Evolutionary conservation across 2,888 invertebrate species (phyloP), one percentile per base, ranked within the genome.

Genomic region (Dicyrtoma fusca): DNA sequence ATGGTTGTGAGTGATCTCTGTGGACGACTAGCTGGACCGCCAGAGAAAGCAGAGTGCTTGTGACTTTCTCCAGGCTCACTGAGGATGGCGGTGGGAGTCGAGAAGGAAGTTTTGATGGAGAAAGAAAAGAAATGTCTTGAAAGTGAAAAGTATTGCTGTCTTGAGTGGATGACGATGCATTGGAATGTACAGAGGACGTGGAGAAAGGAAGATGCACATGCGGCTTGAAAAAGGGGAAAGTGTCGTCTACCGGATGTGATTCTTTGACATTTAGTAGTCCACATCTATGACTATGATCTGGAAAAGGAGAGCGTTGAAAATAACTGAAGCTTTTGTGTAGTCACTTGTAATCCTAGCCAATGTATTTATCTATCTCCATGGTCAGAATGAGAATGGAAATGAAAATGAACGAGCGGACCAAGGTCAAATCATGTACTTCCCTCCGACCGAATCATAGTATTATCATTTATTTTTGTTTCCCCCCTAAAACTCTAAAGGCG

Each of bases 221-320:
- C 61, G 61, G 61, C 26, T n/a, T 61, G n/a, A 42, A 61, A 34
- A 42, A 13, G 42, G 26, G 13, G 59, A 34, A 61, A 21, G 26
- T 17, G 61, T 61, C 61, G 61, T 17, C 61, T 13, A 26, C 42
- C 61, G 34, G 61, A 61, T 61, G 61, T 61, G 61, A 61, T 61
- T 61, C 61, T 61, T 61, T 61, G 61, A 61, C 61, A 61, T 61
- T 61, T 61, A 61, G 42, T 49, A 3, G 49, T 49, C n/a, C 17
- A 4, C 4, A 49, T 49, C n/a, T 49, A 17, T 49, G 11, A n/a
- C n/a, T 49, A 13, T 11, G 49, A 49, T 49, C n/a, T 49, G 4
- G 34, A 8, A 8, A 34, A 8, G 34, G 34, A 34, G 34, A 3
- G 34, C 34, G 34, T 34, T 34, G 8, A 8, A 8, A 34, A 34